Percentiles rank a stretch among this genome's conserved stretches.
Conservation (phyloP, 2,113 vertebrate species). For the Mormyrus lacerda region DNA sequence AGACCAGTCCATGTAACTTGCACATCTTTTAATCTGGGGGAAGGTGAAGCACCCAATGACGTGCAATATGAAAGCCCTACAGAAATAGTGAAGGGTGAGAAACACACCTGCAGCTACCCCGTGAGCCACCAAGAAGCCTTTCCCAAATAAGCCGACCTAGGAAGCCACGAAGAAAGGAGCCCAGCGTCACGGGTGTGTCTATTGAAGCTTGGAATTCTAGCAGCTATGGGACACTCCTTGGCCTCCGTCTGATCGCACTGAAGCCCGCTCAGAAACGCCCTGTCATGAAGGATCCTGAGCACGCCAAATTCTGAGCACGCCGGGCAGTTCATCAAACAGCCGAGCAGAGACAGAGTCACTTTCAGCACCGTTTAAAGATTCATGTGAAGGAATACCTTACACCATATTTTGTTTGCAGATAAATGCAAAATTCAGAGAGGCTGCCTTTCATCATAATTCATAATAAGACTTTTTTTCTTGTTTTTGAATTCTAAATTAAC, state of each 20-base stretch:
- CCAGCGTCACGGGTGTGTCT: not conserved
- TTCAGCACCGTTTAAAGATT: not conserved
- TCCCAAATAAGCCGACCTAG: not conserved
- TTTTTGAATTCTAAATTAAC: constrained; percentile 7
- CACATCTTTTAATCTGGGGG: too few species aligned
- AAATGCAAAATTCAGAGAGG: not conserved
- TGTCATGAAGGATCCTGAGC: not conserved
- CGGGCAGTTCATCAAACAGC: not conserved
- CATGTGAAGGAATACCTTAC: not conserved
- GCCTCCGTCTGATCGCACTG: not conserved
- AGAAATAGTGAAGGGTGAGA: too few species aligned
- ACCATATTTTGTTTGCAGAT: not conserved
- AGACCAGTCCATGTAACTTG: not conserved
- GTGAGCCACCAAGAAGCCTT: not conserved
- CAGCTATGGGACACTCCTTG: not conserved
- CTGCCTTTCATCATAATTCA: constrained; percentile 5
- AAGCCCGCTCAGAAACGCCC: not conserved
- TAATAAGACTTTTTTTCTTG: not conserved
- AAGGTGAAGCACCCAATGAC: too few species aligned
- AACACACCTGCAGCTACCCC: not conserved
- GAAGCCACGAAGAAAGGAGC: not conserved
- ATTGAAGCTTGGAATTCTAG: not conserved
- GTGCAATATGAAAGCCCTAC: too few species aligned
- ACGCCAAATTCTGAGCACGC: not conserved
- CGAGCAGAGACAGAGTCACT: not conserved